Evolutionary conservation across 2,888 invertebrate genomes (phyloP), one percentile per base, ranked within the genome.

Genomic region (Cheilosia scutellata): DNA sequence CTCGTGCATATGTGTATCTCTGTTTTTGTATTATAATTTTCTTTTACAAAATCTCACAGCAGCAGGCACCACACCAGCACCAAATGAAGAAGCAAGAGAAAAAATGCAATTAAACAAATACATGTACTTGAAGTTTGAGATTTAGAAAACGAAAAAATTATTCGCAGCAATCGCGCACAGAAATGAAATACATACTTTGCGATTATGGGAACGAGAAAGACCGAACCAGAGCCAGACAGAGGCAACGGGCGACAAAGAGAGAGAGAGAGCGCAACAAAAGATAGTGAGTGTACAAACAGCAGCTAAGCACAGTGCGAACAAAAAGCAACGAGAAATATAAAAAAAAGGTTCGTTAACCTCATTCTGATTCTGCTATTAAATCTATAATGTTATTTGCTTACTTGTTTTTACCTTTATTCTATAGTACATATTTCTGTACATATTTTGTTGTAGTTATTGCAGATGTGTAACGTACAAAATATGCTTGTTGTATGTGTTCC

Each of bases 321-420:
- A 78, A 78, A 68, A 70, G 60, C 74, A 88, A 82, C 82, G 77
- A 89, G 51, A 78, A 82, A 87, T 77, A 87, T 76, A 37, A 77
- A 76, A 86, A 74, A 79, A 88, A 88, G 80, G 91, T 90, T 90
- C 90, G 89, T 90, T 90, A 88, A 91, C 91, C 90, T 89, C 88
- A 86, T 87, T 84, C 83, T 82, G 72, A 86, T 87, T 84, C 83
- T 82, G 72, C 80, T 86, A 77, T 86, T 82, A 82, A 86, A 86
- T 80, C 84, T 76, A 72, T 76, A 84, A 70, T 76, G 62, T 72
- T 76, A 77, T 76, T 86, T 86, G 82, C 76, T 20, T 76, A 86
- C 44, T 86, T 51, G 51, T 80, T 86, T 80, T 71, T 53, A 86
- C 76, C 86, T 86, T 76, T 86, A 76, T 75, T 72, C 62, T 62